phyloP scores from a whole-genome alignment of 2,888 invertebrate species.

The Brenthis daphne region DNA sequence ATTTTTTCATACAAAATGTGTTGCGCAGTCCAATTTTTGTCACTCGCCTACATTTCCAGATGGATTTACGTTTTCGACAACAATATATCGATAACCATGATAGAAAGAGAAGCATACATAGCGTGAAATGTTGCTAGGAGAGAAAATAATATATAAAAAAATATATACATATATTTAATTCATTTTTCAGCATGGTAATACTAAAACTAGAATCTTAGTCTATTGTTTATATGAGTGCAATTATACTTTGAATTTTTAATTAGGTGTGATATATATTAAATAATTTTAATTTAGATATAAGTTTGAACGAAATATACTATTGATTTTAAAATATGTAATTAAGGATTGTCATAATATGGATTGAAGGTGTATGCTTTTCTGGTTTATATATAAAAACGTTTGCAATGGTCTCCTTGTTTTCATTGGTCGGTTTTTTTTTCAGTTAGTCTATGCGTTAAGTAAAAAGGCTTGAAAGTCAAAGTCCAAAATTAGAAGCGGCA shows the following conservation, averaged over 20 bases:
- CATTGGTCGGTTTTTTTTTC: constrained; percentile 10
- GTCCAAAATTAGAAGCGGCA: too few relatives aligned
- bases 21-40: constrained; percentile 11
- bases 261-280: neutral
- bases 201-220: constrained; percentile 10
- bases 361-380: constrained; percentile 66
- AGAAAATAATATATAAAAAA: constrained; percentile 15
- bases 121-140: constrained; percentile 21
- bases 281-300: constrained; percentile 16
- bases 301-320: constrained; percentile 24
- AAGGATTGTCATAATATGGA: constrained; percentile 41
- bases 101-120: constrained; percentile 28
- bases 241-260: constrained; percentile 7
- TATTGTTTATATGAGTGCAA: constrained; percentile 26
- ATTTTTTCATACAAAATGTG: neutral
- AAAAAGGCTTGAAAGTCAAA: too few relatives aligned
- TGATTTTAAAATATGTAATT: constrained; percentile 31
- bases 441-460: too few relatives aligned
- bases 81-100: neutral
- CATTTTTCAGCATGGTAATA: constrained; percentile 12
- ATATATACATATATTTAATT: constrained; percentile 5
- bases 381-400: constrained; percentile 53
- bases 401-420: constrained; percentile 47
- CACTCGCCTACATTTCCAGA: constrained; percentile 24
- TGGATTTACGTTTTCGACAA: constrained; percentile 1